Evolutionary conservation across 2,113 vertebrate genomes (phyloP), one percentile per base, ranked within the genome.

Genomic region (Peromyscus californicus): DNA sequence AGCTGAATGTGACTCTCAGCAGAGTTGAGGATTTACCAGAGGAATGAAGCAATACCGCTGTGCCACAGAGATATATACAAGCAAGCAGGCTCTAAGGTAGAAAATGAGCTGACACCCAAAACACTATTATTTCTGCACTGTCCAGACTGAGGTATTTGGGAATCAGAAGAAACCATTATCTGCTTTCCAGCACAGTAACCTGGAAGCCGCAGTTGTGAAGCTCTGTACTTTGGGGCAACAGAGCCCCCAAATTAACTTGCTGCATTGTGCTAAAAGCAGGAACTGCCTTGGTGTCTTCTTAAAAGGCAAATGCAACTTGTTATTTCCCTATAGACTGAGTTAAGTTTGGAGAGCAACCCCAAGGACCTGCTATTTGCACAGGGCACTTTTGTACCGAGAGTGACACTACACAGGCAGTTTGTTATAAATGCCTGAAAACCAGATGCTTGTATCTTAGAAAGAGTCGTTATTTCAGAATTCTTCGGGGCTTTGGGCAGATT

Each of bases 1-100:
- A 54, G 48, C 69, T 94, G 86, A 95, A 72, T 88, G 96, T 75
- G 92, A 70, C 86, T 89, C 75, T 78, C 19, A 89, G 72, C 4
- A 31, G 69, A 90, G 72, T 6, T 48, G 42, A 95, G 51, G 54
- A 93, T 94, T 83, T 72, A n/a, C 79, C 61, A 82, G 36, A 83
- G 54, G n/a, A 51, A 1, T n/a, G 39, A 76, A 54, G 17, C n/a
- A 75, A 42, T 1, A 45, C 24, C 90, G 51, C 45, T 87, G 63
- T 89, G 54, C 90, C 72, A 94, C n/a, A 51, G 39, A 96, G 75
- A 93, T 59, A 65, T 21, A 88, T 75, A 83, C 82, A 21, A 42
- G 74, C 87, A 82, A 36, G 7, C 57, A 15, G 61, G 70, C 87
- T 90, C 79, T 76, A 80, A 54, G 17, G 54, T 89, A 74, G 79